A percentile compares a stretch with the other conserved stretches of the same genome.
Evolutionary conservation across 2,888 invertebrate genomes (phyloP).

Genomic region (Limenitis camilla): DNA sequence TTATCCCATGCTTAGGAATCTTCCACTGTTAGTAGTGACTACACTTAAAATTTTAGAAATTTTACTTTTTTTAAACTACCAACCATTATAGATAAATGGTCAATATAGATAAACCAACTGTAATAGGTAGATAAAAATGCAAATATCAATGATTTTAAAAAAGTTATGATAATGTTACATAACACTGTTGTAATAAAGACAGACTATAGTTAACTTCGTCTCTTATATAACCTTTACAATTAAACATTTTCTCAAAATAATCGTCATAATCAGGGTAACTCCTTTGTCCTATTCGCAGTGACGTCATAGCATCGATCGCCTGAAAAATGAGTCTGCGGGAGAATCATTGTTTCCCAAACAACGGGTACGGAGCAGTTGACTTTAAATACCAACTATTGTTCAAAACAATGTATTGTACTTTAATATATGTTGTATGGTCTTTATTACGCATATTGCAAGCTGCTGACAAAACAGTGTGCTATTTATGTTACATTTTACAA

Average conservation of each 20-base stretch:
- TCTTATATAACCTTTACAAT: no score
- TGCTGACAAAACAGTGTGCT: neutral
- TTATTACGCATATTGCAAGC: neutral
- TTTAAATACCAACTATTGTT: constrained; percentile 11
- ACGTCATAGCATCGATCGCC: constrained; percentile 68
- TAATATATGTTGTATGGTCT: neutral
- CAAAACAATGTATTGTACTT: neutral
- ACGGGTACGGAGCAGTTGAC: constrained; percentile 18
- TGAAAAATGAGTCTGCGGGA: constrained; percentile 32
- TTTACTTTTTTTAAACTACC: no score
- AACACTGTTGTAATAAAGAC: no score
- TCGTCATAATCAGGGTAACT: constrained; percentile 2
- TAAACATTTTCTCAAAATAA: neutral
- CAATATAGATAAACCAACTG: no score
- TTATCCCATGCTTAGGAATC: no score
- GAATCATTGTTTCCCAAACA: constrained; percentile 21
- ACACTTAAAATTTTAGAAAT: no score
- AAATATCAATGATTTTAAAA: no score
- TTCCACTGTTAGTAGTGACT: no score
- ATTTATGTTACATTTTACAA: neutral
- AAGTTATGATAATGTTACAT: no score
- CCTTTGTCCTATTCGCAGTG: constrained; percentile 40
- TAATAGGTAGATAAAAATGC: no score
- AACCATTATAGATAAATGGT: no score
- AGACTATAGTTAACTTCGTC: no score